Percentiles rank a stretch among this genome's conserved stretches.
phyloP scores from a whole-genome alignment of 2,113 vertebrate genomes.

The Hiodon tergisus region DNA sequence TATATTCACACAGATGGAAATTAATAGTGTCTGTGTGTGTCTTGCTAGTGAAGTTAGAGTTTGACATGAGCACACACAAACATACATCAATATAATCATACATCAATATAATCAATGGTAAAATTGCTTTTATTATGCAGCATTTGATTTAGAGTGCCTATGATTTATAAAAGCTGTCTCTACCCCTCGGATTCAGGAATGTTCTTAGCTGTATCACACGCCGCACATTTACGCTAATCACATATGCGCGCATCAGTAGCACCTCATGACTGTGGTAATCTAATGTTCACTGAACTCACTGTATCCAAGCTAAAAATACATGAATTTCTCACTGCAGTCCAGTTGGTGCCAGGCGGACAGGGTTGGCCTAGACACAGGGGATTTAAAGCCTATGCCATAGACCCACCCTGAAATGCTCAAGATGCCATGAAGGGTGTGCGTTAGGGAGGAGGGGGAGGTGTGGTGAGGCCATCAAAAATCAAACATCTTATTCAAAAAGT shows the following conservation, averaged over 20 bases:
- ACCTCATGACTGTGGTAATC: constrained; percentile 59
- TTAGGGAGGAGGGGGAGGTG: too few relatives aligned
- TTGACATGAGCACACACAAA: constrained; percentile 31
- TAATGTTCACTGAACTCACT: constrained; percentile 46
- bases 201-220: constrained; percentile 56
- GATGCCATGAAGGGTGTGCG: constrained; percentile 1
- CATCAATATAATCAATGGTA: not conserved
- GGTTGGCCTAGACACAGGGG: not conserved
- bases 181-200: constrained; percentile 46
- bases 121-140: too few relatives aligned
- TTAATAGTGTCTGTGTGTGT: constrained; percentile 42
- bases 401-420: constrained; percentile 5
- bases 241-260: constrained; percentile 47
- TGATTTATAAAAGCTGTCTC: constrained; percentile 1
- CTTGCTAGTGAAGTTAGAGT: too few relatives aligned
- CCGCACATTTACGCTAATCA: constrained; percentile 58
- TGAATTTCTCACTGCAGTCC: constrained; percentile 24
- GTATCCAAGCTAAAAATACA: constrained; percentile 41
- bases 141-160: too few relatives aligned
- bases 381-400: not conserved
- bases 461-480: too few relatives aligned
- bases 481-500: too few relatives aligned
- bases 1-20: constrained; percentile 39
- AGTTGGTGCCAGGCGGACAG: constrained; percentile 12
- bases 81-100: not conserved